These are phyloP conservation scores for Symphodus melops DNA, from an alignment of 2,113 vertebrate species.

Conservation along the genomic window DNA sequence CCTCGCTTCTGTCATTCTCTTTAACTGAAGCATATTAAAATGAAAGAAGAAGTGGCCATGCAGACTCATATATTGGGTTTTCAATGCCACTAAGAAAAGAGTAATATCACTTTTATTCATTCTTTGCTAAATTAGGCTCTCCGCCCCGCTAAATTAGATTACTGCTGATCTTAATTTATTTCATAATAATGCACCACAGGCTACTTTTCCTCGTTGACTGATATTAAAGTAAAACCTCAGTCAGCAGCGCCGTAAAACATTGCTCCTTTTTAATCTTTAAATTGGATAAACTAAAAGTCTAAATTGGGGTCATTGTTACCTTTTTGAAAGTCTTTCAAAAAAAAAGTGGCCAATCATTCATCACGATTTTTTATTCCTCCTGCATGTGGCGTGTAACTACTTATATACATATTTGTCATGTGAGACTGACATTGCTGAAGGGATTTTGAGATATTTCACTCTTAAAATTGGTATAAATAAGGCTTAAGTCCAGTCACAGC, in stretches of 20 bases:
- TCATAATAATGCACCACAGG: constrained; percentile 32
- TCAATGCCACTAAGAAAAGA: background rate
- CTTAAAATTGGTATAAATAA: constrained; percentile 42
- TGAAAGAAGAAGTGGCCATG: background rate
- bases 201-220: constrained; percentile 33
- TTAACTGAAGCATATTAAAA: constrained; percentile 9
- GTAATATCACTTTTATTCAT: background rate
- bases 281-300: constrained; percentile 27
- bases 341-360: constrained; percentile 17
- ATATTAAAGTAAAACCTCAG: constrained; percentile 31
- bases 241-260: constrained; percentile 35
- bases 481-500: constrained; percentile 43
- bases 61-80: background rate
- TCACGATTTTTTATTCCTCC: background rate
- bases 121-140: background rate
- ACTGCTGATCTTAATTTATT: constrained; percentile 40
- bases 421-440: constrained; percentile 20
- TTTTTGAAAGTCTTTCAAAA: background rate
- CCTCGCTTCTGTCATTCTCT: background rate
- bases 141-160: constrained; percentile 26
- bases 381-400: background rate
- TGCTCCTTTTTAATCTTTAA: constrained; percentile 27
- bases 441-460: constrained; percentile 50
- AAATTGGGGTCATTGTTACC: constrained; percentile 49
- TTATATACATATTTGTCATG: constrained; percentile 12